These are phyloP conservation scores for Aplochiton taeniatus DNA, from an alignment of 2,797 vertebrate genomes.

Conservation along the genomic window DNA sequence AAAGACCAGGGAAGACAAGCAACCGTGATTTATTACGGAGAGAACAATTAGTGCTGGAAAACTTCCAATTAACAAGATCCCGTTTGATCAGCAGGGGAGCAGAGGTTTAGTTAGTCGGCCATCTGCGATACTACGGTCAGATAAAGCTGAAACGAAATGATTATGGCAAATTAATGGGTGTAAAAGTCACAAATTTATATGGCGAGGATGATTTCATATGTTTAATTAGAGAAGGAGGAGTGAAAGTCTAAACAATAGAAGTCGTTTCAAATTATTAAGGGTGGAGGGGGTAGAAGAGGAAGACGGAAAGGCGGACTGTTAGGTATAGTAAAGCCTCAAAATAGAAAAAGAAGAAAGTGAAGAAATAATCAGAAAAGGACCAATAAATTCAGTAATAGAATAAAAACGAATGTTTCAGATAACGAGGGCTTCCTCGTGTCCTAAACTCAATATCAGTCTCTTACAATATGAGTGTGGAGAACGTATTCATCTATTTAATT, in stretches of 20 bases:
- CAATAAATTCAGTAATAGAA: no score
- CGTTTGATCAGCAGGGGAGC: slow-evolving; percentile 67
- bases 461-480: slow-evolving; percentile 32
- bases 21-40: slow-evolving; percentile 71
- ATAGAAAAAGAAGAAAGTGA: not conserved
- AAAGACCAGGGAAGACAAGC: slow-evolving; percentile 66
- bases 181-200: slow-evolving; percentile 72
- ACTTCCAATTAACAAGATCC: slow-evolving; percentile 71
- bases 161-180: slow-evolving; percentile 73
- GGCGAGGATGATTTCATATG: slow-evolving; percentile 55
- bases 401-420: not conserved
- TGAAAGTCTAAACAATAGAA: slow-evolving; percentile 30
- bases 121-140: slow-evolving; percentile 61
- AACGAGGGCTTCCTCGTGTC: not conserved
- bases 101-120: slow-evolving; percentile 40
- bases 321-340: not conserved
- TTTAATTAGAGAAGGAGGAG: slow-evolving; percentile 64
- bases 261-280: slow-evolving; percentile 37
- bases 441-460: slow-evolving; percentile 25
- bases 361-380: not conserved
- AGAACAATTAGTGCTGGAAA: slow-evolving; percentile 73
- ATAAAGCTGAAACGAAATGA: slow-evolving; percentile 76
- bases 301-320: slow-evolving; percentile 8
- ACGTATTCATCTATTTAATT: slow-evolving; percentile 55
- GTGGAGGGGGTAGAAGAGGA: slow-evolving; percentile 7